These are phyloP conservation scores for Penaeus indicus DNA, from an alignment of 1,140 invertebrate species.

Conservation along the genomic window DNA sequence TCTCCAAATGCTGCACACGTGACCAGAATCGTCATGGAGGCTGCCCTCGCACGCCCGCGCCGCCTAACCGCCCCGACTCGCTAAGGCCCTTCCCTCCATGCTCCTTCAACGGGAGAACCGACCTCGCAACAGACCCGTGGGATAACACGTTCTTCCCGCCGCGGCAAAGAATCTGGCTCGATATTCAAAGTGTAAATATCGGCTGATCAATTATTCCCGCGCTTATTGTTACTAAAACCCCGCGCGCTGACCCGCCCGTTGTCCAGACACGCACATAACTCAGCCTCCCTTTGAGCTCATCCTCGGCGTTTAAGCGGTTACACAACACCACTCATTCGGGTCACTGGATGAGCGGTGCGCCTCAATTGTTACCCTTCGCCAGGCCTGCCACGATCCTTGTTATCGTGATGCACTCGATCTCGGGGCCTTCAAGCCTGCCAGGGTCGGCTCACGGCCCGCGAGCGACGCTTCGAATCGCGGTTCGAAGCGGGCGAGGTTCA, in stretches of 20 bases:
- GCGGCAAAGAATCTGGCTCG: not conserved
- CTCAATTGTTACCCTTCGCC: slow-evolving; percentile 27
- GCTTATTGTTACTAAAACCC: slow-evolving; percentile 58
- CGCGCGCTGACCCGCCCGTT: slow-evolving; percentile 40
- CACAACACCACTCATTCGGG: not conserved
- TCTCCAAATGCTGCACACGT: slow-evolving; percentile 26
- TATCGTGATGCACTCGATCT: too few relatives aligned
- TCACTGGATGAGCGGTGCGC: not conserved
- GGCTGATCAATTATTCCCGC: slow-evolving; percentile 37
- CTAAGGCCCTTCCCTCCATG: too few relatives aligned
- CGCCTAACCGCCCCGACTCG: too few relatives aligned
- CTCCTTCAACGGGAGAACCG: too few relatives aligned
- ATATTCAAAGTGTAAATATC: slow-evolving; percentile 24
- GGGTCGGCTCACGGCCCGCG: too few relatives aligned
- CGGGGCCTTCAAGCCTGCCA: too few relatives aligned
- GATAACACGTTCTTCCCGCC: not conserved
- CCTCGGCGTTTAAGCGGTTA: not conserved
- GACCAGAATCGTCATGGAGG: slow-evolving; percentile 11
- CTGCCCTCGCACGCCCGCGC: too few relatives aligned
- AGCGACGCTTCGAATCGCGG: too few relatives aligned
- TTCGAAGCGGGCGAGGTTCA: too few relatives aligned
- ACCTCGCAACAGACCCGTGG: too few relatives aligned
- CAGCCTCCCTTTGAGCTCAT: slow-evolving; percentile 3
- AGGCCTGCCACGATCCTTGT: not conserved
- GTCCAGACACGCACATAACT: slow-evolving; percentile 32